Evolutionary conservation across 2,888 invertebrate species (phyloP), one percentile per base, ranked within the genome.

Genomic region (Leucophora obtusa): DNA sequence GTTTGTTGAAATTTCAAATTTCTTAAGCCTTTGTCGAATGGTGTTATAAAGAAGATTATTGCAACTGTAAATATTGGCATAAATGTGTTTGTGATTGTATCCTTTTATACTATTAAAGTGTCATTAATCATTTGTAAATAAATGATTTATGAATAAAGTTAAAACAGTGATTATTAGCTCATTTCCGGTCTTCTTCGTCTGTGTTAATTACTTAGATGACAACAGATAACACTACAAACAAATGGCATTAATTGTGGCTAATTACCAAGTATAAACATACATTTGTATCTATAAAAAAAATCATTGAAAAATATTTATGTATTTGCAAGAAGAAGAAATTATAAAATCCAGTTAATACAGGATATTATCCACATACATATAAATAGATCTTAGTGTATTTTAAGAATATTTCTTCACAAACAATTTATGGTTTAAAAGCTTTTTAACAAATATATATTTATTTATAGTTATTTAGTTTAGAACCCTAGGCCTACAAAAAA

Each of bases 201-300:
- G 79, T 70, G 79, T 79, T 79, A 74, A 79, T 79, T 79, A 79
- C 65, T 15, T 14, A 73, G 69, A 70, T 60, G 74, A 74, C 69
- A 74, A 70, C 69, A 60, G 76, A 70, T 71, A 73, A 63, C 18
- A 54, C 51, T 63, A 73, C 68, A 79, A 73, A 63, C 56, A 70
- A 79, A 60, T 74, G 63, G 17, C 51, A 65, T 56, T 70, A 66
- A 74, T 74, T 66, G 60, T 51, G 24, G 58, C 28, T 59, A 51
- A 74, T 74, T 74, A 66, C 59, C n/a, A 66, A 66, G 51, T 35
- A 28, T 28, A 1, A 15, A 47, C 5, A n/a, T 47, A 14, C 43
- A 38, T 38, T 14, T 10, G 2, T 47, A 47, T 14, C 43, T 47
- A 47, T 7, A 7, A 7, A 7, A 28, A 28, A 38, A 38, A 38